Percentiles rank a stretch among this genome's conserved stretches.
phyloP scores from a whole-genome alignment of 92 coral and sea anemone species.

The Parazoanthus swiftii region DNA sequence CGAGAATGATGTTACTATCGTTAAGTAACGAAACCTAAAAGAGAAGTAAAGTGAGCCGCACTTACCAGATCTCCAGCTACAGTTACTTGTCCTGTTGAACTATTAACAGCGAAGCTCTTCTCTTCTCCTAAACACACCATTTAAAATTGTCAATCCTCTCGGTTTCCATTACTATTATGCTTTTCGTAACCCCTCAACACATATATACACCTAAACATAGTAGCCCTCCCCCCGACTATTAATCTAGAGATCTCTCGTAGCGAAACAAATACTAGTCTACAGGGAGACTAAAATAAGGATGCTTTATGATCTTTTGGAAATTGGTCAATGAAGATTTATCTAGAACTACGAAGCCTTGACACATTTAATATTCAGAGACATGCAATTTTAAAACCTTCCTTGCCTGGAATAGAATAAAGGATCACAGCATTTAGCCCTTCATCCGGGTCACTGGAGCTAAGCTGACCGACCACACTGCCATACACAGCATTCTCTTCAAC shows the following conservation, averaged over 20 bases:
- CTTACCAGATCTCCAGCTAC: slow-evolving; percentile 65
- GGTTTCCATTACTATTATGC: no score
- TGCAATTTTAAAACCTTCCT: neutral
- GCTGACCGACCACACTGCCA: slow-evolving; percentile 40
- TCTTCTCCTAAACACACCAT: neutral
- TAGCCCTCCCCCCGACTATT: no score
- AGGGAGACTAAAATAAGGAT: no score
- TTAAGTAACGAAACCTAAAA: neutral
- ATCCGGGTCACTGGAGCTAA: slow-evolving; percentile 60
- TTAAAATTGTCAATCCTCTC: neutral
- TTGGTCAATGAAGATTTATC: neutral
- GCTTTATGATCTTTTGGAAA: no score
- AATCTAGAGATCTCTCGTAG: no score
- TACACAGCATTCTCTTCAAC: slow-evolving; percentile 47
- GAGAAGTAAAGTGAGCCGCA: neutral
- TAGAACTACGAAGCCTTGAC: neutral
- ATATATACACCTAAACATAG: no score
- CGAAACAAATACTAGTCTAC: no score
- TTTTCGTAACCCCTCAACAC: no score
- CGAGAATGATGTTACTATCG: neutral
- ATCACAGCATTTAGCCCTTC: slow-evolving; percentile 52
- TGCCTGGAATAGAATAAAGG: slow-evolving; percentile 56
- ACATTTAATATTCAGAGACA: neutral
- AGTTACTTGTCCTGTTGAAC: slow-evolving; percentile 63
- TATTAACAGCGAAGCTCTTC: slow-evolving; percentile 50